Evolutionary conservation across 2,797 vertebrate species (phyloP), one percentile per base, ranked within the genome.

Genomic region (Cirrhinus mrigala): DNA sequence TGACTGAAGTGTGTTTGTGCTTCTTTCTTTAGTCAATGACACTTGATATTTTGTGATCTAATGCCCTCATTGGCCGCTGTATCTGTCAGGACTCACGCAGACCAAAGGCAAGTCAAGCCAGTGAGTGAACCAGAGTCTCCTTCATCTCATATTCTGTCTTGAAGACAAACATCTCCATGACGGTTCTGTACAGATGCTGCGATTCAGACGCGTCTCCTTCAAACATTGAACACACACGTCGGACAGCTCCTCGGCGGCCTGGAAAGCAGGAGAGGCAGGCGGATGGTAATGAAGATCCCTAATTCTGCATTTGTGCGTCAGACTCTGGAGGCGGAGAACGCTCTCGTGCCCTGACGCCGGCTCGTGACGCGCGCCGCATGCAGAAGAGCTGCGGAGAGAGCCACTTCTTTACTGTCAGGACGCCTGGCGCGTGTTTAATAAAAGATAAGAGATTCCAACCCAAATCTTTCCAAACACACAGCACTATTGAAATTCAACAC

Each of bases 401-500:
- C 3, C 74, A 52, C 22, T 81, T 81, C 37, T 81, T 68, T 75
- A 44, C 76, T 66, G 44, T 48, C 44, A 24, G 56, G 16, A 74
- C 14, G 44, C 48, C 80, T 7, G 62, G 75, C 18, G 9, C 79
- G 46, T 60, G 33, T 58, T 89, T 84, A 88, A 87, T 87, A 79
- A 89, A 89, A 88, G 69, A 90, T 82, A 87, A 70, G 58, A 37
- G 6, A 81, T 71, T 52, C 76, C 44, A 68, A 46, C 37, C 52
- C 46, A 80, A 74, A 89, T 73, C 80, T 85, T 37, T 77, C 84
- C 83, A 83, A 87, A 89, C 58, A 87, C 84, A 85, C 14, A 8
- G 79, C 69, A 66, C 29, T 33, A 81, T 75, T 87, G 69, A 81
- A 40, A 79, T 74, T 78, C 74, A 78, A n/a, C 69, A 69, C 27